phyloP scores from a whole-genome alignment of 2,113 vertebrate genomes.

The Martes martes region DNA sequence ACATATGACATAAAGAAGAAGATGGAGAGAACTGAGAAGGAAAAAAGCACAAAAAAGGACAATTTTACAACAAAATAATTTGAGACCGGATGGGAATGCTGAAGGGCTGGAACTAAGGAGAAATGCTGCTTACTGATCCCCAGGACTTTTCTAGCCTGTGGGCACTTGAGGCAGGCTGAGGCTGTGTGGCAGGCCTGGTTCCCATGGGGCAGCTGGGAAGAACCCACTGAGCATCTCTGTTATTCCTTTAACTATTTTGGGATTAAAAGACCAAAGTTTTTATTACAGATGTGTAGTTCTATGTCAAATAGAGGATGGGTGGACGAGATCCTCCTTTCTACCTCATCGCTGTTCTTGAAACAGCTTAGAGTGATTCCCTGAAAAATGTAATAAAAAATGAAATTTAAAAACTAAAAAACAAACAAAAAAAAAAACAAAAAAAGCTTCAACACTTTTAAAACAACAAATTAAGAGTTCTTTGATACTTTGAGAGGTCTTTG shows the following conservation, averaged over 20 bases:
- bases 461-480: slow-evolving; percentile 93
- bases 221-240: slow-evolving; percentile 93
- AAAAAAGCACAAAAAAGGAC: slow-evolving; percentile 65
- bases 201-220: slow-evolving; percentile 82
- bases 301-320: slow-evolving; percentile 86
- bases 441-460: slow-evolving; percentile 92
- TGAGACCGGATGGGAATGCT: slow-evolving; percentile 80
- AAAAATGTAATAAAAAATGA: slow-evolving; percentile 88
- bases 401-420: slow-evolving; percentile 82
- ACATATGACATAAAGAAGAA: slow-evolving; percentile 60
- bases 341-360: slow-evolving; percentile 92
- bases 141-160: slow-evolving; percentile 77
- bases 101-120: slow-evolving; percentile 82
- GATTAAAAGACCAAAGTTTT: slow-evolving; percentile 99
- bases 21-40: slow-evolving; percentile 66
- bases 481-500: slow-evolving; percentile 90
- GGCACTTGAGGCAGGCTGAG: slow-evolving; percentile 65
- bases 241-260: slow-evolving; percentile 99
- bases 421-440: slow-evolving; percentile 68
- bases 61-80: slow-evolving; percentile 79
- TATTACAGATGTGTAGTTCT: slow-evolving; percentile 98
- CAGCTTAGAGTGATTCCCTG: slow-evolving; percentile 92
- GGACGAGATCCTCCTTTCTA: slow-evolving; percentile 87
- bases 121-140: slow-evolving; percentile 79
- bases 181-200: slow-evolving; percentile 51